Base-by-base conservation (phyloP, 2,888 invertebrate genomes). In the Leuctra nigra region DNA sequence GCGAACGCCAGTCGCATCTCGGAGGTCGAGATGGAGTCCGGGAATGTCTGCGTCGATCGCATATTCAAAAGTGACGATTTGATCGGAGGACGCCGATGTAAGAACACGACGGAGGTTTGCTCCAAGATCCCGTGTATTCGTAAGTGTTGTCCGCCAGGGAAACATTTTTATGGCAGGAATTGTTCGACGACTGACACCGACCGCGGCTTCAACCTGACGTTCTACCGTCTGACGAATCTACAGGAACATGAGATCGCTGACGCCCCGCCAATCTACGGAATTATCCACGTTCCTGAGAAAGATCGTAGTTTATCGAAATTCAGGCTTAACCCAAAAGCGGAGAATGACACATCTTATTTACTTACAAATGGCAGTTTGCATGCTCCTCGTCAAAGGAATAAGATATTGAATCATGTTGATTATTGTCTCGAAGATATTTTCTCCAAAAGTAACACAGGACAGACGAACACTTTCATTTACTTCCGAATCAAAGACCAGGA, bases 341-440 rank as follows among this genome's bases (percentile, higher is more conserved):
- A 14, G 2, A 2, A 13, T 14, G 50, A 50, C 2, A 33, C 35
- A 11, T 35, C 20, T 29, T 50, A 50, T 13, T 11, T 50, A 2
- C 11, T 18, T 16, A 11, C 16, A 11, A 50, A 50, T 14, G 50
- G 50, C 20, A 33, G 33, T 18, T 2, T 70, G 70, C 64, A 60
- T 61, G 0, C 59, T 71, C 13, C 55, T 59, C 9, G 63, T 11
- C 13, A n/a, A 1, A 38, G 24, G 9, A 38, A 35, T 13, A 35
- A 22, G 2, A 20, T 53, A 13, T 14, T n/a, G n/a, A n/a, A 25
- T 2, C 7, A 18, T 7, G 29, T 66, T 41, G 60, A 66, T 9
- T 70, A 68, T 56, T 73, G 73, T 61, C 48, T 71, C 50, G 73
- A 72, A 18, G 57, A 68, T 9, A 58, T 65, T 6, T 57, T 63